Base-by-base conservation (phyloP, 2,797 vertebrate species). In the Sebastes steindachneri region DNA sequence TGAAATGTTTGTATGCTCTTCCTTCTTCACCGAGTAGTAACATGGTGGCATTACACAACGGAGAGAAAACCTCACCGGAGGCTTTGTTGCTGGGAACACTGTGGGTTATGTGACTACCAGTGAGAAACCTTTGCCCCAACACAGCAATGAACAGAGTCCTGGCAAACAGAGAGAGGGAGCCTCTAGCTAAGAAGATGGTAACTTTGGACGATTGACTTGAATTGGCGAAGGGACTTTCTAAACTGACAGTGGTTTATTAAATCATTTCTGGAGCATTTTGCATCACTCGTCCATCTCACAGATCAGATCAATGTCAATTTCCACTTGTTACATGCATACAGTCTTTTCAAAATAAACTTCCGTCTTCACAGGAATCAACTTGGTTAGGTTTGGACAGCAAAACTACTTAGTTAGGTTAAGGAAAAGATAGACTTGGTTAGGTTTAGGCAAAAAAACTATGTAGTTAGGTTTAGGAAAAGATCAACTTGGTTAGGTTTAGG, bases 1-100 rank as follows among this genome's bases (percentile, higher is more conserved):
- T 57, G 11, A 68, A 79, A 69, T 35, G 59, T 65, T 33, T 21
- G 29, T 9, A 5, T 75, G 41, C 51, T 76, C 41, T 63, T 23
- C 8, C 35, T 23, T 77, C 8, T 54, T 59, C 33, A 12, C 2
- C 19, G 11, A 63, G 26, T 59, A 31, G 31, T 33, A 23, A 57
- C 26, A 17, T 15, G 0, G 28, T 62, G 74, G 73, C 26, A 55
- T 21, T 35, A 41, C 19, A 4, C 51, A 57, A 25, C 4, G 37
- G 57, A 35, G 19, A 29, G 45, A 60, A 28, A 17, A 58, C 45
- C 45, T 63, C 21, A 4, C 45, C 8, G 14, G 21, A 66, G 60
- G 33, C 23, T 37, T 65, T 41, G 55, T 23, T 48, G 48, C 21
- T 17, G 23, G 62, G 4, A 74, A 48, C 68, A 41, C 28, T n/a